Base-by-base conservation (phyloP, 2,888 invertebrate species). In the Microctonus brassicae region DNA sequence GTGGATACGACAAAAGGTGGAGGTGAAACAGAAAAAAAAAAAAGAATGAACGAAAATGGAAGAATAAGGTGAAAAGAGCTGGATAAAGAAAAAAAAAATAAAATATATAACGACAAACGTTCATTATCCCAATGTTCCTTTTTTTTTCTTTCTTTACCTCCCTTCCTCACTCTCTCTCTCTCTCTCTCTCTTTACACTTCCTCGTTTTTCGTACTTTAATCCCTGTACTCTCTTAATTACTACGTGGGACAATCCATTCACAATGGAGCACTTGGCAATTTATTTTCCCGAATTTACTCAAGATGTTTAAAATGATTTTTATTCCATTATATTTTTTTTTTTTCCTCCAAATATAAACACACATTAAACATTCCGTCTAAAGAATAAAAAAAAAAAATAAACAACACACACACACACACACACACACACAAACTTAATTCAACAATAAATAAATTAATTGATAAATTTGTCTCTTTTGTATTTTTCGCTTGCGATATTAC, bases 211-310 rank as follows among this genome's bases (percentile, higher is more conserved):
- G 52, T 57, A 39, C 39, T 66, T 47, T 55, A 29, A 22, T 52
- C 39, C 52, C 26, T 58, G n/a, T 29, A 34, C 20, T 33, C 58
- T 33, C 33, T 58, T 58, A 58, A 58, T 58, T 58, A 58, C 58
- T 58, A 20, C 58, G 20, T 13, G 58, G 10, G 58, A 58, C 58
- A 58, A 58, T 58, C 17, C 58, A 58, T 58, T 58, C 26, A 58
- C 29, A 47, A 17, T 47, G 47, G 47, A n/a, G 47, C 34, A 58
- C 33, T 33, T 58, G 33, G 20, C 17, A 33, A 58, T 29, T 29
- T 58, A 17, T 58, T 33, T 10, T 33, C 33, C 70, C 24, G 62
- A 74, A 75, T 75, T 73, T 75, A 58, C 20, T 34, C 58, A 33
- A 34, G 47, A 47, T 47, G 17, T 47, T 47, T 47, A 47, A 47